Evolutionary conservation across 2,113 vertebrate species (phyloP).

Genomic region (Thomomys bottae): DNA sequence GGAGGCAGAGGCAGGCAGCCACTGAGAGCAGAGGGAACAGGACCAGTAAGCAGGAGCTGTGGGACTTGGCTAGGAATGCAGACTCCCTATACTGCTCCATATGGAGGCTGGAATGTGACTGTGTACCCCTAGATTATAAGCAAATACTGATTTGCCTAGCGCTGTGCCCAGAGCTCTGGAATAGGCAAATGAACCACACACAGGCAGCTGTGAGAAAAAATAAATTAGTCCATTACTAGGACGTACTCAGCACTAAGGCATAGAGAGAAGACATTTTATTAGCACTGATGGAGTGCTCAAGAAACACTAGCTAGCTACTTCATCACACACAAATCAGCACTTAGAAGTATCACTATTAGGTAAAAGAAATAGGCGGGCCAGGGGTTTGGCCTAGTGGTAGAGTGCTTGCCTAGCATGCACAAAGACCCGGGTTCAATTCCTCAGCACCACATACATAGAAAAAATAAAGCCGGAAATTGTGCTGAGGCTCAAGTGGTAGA

Average conservation of each 20-base stretch:
- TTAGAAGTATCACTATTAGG: background rate
- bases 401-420: no score
- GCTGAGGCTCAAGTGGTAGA: no score
- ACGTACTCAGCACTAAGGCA: background rate
- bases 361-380: background rate
- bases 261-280: background rate
- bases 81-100: fast-evolving
- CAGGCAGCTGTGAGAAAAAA: background rate
- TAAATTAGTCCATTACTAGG: background rate
- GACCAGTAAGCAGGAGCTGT: background rate
- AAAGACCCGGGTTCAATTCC: no score
- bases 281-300: background rate
- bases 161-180: background rate
- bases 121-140: no score
- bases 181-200: background rate
- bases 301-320: background rate
- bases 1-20: background rate
- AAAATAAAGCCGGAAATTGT: no score
- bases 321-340: background rate
- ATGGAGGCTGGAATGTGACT: background rate
- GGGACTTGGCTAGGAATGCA: background rate
- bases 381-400: no score
- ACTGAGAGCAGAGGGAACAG: background rate
- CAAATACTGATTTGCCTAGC: no score
- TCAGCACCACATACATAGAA: no score